phyloP scores from a whole-genome alignment of 2,888 invertebrate species.

The Bhutanitis thaidina region DNA sequence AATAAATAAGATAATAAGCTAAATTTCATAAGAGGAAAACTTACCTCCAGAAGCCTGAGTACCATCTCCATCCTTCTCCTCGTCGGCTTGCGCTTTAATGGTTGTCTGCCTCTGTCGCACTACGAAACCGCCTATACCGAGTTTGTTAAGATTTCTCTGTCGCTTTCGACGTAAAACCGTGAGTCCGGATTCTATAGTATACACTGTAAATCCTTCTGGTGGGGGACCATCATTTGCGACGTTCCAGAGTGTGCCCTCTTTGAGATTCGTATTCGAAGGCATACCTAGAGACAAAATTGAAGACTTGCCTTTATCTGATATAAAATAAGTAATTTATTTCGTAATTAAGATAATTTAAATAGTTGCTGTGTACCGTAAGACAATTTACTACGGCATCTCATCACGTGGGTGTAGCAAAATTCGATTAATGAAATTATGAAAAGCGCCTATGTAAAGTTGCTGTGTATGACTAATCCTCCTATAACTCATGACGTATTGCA shows the following conservation, averaged over 20 bases:
- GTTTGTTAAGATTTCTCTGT: conserved; percentile 92
- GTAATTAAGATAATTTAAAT: no score
- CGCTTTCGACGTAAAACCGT: conserved; percentile 89
- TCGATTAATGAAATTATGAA: no score
- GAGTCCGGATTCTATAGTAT: conserved; percentile 89
- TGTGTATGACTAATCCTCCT: no score
- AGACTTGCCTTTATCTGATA: no score
- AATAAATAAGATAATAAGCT: no score
- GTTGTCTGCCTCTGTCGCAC: conserved; percentile 84
- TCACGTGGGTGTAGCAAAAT: no score
- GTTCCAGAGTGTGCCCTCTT: conserved; percentile 92
- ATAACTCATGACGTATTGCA: no score
- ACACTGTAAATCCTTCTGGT: conserved; percentile 90
- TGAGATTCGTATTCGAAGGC: conserved; percentile 71
- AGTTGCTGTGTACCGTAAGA: no score
- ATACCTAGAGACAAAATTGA: conserved; percentile 33
- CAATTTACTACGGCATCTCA: no score
- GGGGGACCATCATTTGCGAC: conserved; percentile 88
- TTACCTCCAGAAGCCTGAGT: conserved; percentile 53
- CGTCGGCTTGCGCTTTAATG: conserved; percentile 53
- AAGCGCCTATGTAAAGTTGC: no score
- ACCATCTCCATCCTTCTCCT: conserved; percentile 60
- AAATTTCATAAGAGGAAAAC: not conserved
- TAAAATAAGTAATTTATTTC: no score
- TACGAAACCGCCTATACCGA: conserved; percentile 93